Evolutionary conservation across 2,888 invertebrate species (phyloP).

Genomic region (Drosophila bunnanda): DNA sequence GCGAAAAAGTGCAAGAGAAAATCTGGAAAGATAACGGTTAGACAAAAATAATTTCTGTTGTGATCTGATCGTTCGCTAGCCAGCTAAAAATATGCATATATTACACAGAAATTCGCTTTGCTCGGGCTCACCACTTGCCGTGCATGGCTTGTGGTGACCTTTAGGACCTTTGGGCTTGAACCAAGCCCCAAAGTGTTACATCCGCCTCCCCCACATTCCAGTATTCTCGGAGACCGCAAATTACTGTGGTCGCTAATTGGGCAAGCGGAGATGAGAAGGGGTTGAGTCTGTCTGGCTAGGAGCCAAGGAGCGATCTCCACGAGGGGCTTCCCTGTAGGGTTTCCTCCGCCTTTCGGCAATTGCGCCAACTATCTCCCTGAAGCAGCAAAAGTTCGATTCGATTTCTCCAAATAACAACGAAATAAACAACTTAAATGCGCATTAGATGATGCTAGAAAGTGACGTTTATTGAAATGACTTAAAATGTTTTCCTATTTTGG

Average conservation of each 20-base stretch:
- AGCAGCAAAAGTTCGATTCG: constrained; percentile 36
- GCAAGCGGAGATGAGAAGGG: constrained; percentile 1
- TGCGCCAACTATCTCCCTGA: constrained; percentile 51
- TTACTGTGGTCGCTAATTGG: constrained; percentile 38
- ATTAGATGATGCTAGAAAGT: constrained; percentile 8
- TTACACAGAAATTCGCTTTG: constrained; percentile 32
- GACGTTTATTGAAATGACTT: not conserved
- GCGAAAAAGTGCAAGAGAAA: constrained; percentile 14
- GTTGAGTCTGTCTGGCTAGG: constrained; percentile 10
- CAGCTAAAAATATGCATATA: constrained; percentile 43
- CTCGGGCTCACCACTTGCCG: constrained; percentile 20
- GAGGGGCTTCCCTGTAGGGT: constrained; percentile 67
- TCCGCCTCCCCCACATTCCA: constrained; percentile 16
- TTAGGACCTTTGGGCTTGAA: constrained; percentile 32
- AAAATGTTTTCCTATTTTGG: not conserved
- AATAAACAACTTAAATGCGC: not conserved
- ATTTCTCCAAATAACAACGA: constrained; percentile 50
- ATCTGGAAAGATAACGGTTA: constrained; percentile 10
- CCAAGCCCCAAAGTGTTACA: constrained; percentile 22
- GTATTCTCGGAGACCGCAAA: constrained; percentile 13
- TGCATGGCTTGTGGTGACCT: constrained; percentile 45
- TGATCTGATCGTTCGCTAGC: constrained; percentile 13
- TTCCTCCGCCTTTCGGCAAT: constrained; percentile 37
- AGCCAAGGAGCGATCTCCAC: constrained; percentile 16
- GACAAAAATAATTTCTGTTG: constrained; percentile 3